Percentiles rank a stretch among this genome's conserved stretches.
These are phyloP conservation scores for Brachionichthys hirsutus DNA, from an alignment of 2,113 vertebrate genomes.

Conservation along the genomic window DNA sequence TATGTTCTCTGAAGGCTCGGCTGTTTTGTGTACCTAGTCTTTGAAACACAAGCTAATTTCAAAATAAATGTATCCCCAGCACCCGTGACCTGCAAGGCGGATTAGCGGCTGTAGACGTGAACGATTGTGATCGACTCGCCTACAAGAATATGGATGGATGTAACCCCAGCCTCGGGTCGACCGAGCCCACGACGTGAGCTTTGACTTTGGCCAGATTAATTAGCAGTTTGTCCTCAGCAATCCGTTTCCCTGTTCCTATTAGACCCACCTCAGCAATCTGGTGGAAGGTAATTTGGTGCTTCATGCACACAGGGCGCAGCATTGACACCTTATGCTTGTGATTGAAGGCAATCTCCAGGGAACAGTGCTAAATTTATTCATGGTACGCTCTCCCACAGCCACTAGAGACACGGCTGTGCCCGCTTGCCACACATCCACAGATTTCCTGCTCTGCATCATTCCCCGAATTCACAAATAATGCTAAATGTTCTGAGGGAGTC, in stretches of 20 bases:
- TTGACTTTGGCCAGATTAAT: conserved; percentile 72
- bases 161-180: neutral
- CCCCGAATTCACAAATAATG: conserved; percentile 73
- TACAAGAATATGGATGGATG: too few species aligned
- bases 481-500: conserved; percentile 70
- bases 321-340: conserved; percentile 80
- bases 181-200: conserved; percentile 55
- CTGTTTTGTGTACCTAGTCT: neutral
- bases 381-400: conserved; percentile 69
- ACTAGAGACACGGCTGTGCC: conserved; percentile 71
- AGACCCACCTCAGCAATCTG: conserved; percentile 72
- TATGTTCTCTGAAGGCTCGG: neutral
- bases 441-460: conserved; percentile 70
- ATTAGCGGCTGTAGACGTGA: too few species aligned
- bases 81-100: too few species aligned
- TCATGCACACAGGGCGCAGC: conserved; percentile 69
- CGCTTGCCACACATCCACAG: conserved; percentile 62
- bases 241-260: conserved; percentile 63
- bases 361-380: conserved; percentile 80
- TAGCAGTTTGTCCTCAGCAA: conserved; percentile 63
- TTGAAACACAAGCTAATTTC: neutral
- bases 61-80: neutral
- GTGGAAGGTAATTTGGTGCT: conserved; percentile 75
- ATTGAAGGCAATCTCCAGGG: conserved; percentile 80
- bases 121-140: too few species aligned